Percentiles rank a stretch among this genome's conserved stretches.
Conservation (phyloP, 2,113 vertebrate genomes). For the Rhynchomys soricoides region DNA sequence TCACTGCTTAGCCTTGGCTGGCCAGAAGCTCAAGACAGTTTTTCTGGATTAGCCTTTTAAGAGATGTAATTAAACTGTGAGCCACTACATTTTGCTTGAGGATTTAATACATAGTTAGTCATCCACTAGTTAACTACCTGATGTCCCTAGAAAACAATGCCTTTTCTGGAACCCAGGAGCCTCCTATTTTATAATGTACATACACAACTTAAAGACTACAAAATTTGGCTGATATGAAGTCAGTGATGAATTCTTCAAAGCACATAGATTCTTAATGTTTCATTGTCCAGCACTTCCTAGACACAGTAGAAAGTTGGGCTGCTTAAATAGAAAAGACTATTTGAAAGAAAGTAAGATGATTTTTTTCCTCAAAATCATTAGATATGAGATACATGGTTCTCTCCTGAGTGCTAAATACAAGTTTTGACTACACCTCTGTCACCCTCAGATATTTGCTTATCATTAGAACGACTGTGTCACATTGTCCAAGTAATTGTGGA, state of each 20-base stretch:
- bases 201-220: background rate
- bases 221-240: background rate
- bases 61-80: background rate
- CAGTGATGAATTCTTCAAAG: background rate
- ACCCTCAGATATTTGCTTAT: background rate
- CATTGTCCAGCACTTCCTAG: background rate
- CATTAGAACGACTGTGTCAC: background rate
- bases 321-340: background rate
- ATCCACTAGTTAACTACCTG: background rate
- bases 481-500: background rate
- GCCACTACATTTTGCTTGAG: background rate
- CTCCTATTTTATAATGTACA: background rate
- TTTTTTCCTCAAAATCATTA: slow-evolving; percentile 22
- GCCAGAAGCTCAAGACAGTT: background rate
- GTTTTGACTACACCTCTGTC: background rate
- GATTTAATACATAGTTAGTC: background rate
- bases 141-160: background rate
- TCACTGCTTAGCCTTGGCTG: background rate
- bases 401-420: background rate
- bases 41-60: background rate
- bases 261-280: background rate
- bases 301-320: background rate
- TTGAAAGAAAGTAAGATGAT: background rate
- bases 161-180: background rate
- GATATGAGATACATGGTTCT: background rate